These are phyloP conservation scores for Standfussiana lucernea DNA, from an alignment of 2,888 invertebrate genomes.

Conservation along the genomic window DNA sequence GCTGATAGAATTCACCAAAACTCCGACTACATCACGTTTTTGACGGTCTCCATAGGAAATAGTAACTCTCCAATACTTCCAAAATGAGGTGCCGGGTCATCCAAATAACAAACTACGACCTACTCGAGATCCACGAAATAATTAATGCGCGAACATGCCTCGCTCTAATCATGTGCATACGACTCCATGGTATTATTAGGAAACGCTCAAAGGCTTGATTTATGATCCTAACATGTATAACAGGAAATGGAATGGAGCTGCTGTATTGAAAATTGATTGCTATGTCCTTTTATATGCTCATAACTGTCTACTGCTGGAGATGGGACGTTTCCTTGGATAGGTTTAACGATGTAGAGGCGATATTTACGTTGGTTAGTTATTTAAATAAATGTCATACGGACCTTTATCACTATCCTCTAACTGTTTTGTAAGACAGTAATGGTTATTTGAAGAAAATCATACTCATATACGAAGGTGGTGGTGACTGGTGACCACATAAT, in stretches of 20 bases:
- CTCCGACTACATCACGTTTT: neutral
- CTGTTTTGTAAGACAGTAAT: neutral
- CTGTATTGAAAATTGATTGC: slow-evolving; percentile 34
- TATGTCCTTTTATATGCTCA: slow-evolving; percentile 27
- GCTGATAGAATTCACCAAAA: neutral
- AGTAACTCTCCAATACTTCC: too few relatives aligned
- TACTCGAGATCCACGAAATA: slow-evolving; percentile 30
- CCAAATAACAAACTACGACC: neutral
- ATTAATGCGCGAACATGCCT: slow-evolving; percentile 47
- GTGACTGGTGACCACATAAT: neutral
- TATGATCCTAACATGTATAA: slow-evolving; percentile 27
- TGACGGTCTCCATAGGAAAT: neutral
- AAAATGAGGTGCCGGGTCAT: neutral
- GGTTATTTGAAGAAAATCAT: neutral
- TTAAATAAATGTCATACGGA: neutral
- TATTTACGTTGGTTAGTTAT: neutral
- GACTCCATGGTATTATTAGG: slow-evolving; percentile 38
- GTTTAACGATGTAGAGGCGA: slow-evolving; percentile 24
- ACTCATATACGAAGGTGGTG: neutral
- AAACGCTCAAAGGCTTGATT: slow-evolving; percentile 49
- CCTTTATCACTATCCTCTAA: neutral
- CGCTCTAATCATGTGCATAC: slow-evolving; percentile 36
- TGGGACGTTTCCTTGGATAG: neutral
- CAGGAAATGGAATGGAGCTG: slow-evolving; percentile 34
- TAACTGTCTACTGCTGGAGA: slow-evolving; percentile 22